Conservation (phyloP, 2,888 invertebrate species). For the Drosophila limbata region DNA sequence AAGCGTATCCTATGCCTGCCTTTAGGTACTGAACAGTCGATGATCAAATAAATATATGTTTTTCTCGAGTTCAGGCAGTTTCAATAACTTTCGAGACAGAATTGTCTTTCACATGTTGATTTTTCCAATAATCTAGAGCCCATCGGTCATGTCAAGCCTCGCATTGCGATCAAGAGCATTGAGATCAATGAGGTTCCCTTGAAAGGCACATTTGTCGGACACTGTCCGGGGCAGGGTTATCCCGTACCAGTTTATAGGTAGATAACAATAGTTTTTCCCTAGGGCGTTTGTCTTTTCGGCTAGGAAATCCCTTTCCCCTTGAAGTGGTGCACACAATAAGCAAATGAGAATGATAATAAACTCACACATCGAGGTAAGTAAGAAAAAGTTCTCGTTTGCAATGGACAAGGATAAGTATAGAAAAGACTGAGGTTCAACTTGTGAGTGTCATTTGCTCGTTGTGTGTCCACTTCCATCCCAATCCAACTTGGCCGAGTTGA, state of each 20-base stretch:
- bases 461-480: conserved; percentile 6
- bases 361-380: conserved; percentile 15
- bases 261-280: conserved; percentile 7
- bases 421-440: no score
- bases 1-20: conserved; percentile 90
- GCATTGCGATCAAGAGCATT: conserved; percentile 82
- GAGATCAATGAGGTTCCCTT: conserved; percentile 80
- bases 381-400: neutral
- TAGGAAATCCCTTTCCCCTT: conserved; percentile 31
- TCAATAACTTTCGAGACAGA: no score
- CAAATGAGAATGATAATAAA: conserved; percentile 32
- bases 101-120: neutral
- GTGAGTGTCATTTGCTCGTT: conserved; percentile 9
- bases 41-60: conserved; percentile 33
- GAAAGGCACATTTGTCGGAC: conserved; percentile 71
- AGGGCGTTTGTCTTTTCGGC: conserved; percentile 30
- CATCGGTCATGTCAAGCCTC: conserved; percentile 83
- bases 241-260: conserved; percentile 90
- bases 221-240: conserved; percentile 90
- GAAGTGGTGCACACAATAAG: conserved; percentile 55
- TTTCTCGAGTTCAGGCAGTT: conserved; percentile 53
- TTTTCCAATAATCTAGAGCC: conserved; percentile 75
- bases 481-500: conserved; percentile 1
- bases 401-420: neutral
- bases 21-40: conserved; percentile 88